Percentiles rank a stretch among this genome's conserved stretches.
Conservation (phyloP, 1,140 invertebrate species). For the Goniozus legneri region DNA sequence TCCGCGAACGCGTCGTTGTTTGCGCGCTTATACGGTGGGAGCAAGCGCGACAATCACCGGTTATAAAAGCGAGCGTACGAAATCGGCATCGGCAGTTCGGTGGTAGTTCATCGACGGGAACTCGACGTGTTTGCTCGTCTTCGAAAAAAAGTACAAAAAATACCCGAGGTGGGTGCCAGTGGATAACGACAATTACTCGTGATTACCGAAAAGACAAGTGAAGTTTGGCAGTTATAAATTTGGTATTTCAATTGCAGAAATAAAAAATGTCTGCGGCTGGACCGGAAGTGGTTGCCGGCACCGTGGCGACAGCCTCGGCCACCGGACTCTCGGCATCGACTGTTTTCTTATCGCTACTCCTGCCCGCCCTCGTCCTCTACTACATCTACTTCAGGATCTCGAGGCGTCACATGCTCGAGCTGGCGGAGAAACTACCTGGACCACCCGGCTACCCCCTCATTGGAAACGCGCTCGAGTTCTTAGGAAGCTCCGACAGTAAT, state of each 20-base stretch:
- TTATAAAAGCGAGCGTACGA: slow-evolving; percentile 42
- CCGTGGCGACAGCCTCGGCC: slow-evolving; percentile 37
- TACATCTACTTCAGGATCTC: slow-evolving; percentile 72
- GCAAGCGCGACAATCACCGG: slow-evolving; percentile 18
- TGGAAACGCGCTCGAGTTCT: slow-evolving; percentile 69
- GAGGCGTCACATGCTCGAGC: slow-evolving; percentile 63
- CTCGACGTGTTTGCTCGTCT: slow-evolving; percentile 14
- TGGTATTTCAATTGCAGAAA: slow-evolving; percentile 7
- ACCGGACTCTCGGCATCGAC: slow-evolving; percentile 54
- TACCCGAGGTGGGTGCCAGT: slow-evolving; percentile 36
- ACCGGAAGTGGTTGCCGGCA: slow-evolving; percentile 45
- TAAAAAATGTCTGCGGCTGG: slow-evolving; percentile 42
- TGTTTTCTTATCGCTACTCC: slow-evolving; percentile 66
- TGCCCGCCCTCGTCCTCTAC: slow-evolving; percentile 66
- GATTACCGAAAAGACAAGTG: no score
- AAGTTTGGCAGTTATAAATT: no score
- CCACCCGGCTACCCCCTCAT: slow-evolving; percentile 65
- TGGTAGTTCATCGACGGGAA: slow-evolving; percentile 38
- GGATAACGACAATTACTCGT: no score
- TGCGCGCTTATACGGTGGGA: slow-evolving; percentile 13
- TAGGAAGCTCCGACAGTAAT: slow-evolving; percentile 63
- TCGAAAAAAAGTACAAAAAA: slow-evolving; percentile 6
- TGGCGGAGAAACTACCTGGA: slow-evolving; percentile 69
- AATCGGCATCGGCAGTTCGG: slow-evolving; percentile 33
- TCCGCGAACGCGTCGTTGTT: neutral